A percentile compares a stretch with the other conserved stretches of the same genome.
phyloP scores from a whole-genome alignment of 2,113 vertebrate species.

The Zeus faber region DNA sequence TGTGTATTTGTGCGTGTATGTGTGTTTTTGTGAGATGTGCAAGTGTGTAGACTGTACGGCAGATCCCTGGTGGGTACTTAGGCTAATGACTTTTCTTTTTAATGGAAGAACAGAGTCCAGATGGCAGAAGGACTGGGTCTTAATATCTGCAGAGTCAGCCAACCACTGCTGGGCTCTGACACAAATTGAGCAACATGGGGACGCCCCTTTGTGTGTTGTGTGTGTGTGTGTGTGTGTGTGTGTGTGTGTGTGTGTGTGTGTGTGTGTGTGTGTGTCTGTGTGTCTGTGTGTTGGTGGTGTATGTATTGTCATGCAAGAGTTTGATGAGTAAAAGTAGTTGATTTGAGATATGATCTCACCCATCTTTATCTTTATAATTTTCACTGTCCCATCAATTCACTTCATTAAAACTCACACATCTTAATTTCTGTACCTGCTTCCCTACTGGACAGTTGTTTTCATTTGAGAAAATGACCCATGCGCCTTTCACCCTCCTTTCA shows the following conservation, averaged over 20 bases:
- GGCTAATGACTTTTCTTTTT: conserved; percentile 57
- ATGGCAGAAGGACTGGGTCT: conserved; percentile 33
- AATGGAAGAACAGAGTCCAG: conserved; percentile 44
- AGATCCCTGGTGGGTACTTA: conserved; percentile 52
- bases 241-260: not conserved
- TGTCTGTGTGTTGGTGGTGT: conserved; percentile 3
- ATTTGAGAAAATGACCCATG: too few species aligned
- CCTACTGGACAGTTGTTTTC: too few species aligned
- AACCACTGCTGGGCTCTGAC: conserved; percentile 11
- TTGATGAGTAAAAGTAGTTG: too few species aligned
- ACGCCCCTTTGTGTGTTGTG: conserved; percentile 7
- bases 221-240: not conserved
- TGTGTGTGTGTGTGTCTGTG: not conserved
- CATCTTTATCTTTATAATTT: too few species aligned
- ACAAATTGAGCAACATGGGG: too few species aligned
- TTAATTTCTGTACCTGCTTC: too few species aligned
- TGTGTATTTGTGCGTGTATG: conserved; percentile 3
- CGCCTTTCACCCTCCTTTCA: too few species aligned
- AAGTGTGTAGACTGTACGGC: conserved; percentile 14
- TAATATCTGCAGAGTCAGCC: conserved; percentile 25
- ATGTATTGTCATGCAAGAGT: too few species aligned
- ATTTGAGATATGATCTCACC: too few species aligned
- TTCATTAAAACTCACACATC: too few species aligned
- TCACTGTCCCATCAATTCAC: too few species aligned
- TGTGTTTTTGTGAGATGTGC: not conserved